Percentiles rank a stretch among this genome's conserved stretches.
phyloP scores from a whole-genome alignment of 2,113 vertebrate species.

The Megalops atlanticus region DNA sequence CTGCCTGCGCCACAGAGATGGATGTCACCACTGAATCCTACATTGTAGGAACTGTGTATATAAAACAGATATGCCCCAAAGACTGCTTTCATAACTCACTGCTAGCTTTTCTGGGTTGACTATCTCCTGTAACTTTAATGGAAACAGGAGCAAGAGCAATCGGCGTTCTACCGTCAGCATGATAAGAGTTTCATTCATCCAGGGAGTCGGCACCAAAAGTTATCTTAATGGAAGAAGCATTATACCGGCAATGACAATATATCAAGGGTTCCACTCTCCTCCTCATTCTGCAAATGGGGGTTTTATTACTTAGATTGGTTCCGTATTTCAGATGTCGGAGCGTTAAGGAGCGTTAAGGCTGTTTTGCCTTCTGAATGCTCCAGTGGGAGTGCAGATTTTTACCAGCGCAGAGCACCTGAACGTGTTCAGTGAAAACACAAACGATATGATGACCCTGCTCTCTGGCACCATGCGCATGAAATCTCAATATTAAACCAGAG shows the following conservation, averaged over 20 bases:
- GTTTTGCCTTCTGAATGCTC: not conserved
- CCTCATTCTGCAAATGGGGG: not conserved
- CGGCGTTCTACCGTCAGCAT: not conserved
- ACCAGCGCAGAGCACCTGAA: not conserved
- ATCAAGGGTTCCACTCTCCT: too few species aligned
- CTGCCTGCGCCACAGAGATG: not conserved
- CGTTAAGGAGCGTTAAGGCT: too few species aligned
- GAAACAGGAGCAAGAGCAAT: constrained; percentile 12
- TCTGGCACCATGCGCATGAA: not conserved
- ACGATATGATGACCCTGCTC: not conserved
- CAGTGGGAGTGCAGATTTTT: not conserved
- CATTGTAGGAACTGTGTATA: not conserved
- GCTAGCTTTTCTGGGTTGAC: not conserved
- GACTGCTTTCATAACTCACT: not conserved
- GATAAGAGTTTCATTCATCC: constrained; percentile 1
- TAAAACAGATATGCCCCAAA: not conserved
- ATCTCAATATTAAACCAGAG: not conserved
- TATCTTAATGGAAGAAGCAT: not conserved
- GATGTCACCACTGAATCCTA: not conserved
- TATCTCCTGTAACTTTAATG: constrained; percentile 36
- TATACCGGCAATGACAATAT: not conserved
- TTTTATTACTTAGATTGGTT: not conserved
- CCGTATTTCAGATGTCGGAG: not conserved
- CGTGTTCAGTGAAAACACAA: not conserved
- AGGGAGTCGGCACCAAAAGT: not conserved